Evolutionary conservation across 2,888 invertebrate species (phyloP), one percentile per base, ranked within the genome.

Genomic region (Pristionchus mayeri): DNA sequence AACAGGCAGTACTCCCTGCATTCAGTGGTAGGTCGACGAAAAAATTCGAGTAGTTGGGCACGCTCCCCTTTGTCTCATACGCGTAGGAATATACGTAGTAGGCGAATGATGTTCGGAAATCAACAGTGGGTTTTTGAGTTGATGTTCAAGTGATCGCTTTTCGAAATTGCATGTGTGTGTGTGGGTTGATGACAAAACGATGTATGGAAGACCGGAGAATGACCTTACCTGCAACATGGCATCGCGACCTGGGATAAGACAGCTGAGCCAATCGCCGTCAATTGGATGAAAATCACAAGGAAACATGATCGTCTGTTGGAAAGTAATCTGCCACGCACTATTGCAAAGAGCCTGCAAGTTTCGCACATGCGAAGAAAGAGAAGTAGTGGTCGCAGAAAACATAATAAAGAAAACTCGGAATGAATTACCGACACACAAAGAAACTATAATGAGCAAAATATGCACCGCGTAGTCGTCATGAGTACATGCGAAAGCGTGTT

Each of bases 21-120:
- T 89, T 88, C 50, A 89, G 57, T 34, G 87, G 87, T 3, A 88
- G 85, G 81, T 88, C 89, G 54, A 89, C 86, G 83, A 87, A 85
- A 37, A 76, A 63, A 80, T 89, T 89, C 27, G 88, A 87, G 40
- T 89, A 89, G 63, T 89, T 89, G 13, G 71, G 83, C 24, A 87
- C 24, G 50, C 83, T 80, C 3, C 52, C 85, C n/a, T 84, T 85
- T 67, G 84, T 57, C 16, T 71, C 37, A 57, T 88, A 88, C 0
- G 86, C 85, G 44, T 87, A 89, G 6, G 89, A 87, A 7, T 86
- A 83, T n/a, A 85, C 80, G 2, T 63, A 57, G 60, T 87, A 87
- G n/a, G n/a, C n/a, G n/a, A n/a, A n/a, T n/a, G n/a, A n/a, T n/a
- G n/a, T n/a, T n/a, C 4, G 30, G 2, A 34, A 24, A 18, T 0